Evolutionary conservation across 2,113 vertebrate species (phyloP), one percentile per base, ranked within the genome.

Genomic region (Deroptyus accipitrinus): DNA sequence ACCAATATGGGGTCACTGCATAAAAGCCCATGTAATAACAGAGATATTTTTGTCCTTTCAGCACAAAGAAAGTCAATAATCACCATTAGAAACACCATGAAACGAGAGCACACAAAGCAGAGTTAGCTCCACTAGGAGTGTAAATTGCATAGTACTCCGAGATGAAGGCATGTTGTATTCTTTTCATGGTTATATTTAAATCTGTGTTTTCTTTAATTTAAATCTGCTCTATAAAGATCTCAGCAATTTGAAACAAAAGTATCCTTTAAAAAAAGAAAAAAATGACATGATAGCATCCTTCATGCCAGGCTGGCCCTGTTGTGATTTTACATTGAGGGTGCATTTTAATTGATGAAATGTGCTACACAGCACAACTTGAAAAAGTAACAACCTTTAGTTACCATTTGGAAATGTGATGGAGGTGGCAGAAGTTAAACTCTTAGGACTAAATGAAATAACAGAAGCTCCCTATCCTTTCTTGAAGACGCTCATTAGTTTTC

Each of bases 341-440:
- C 97, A 97, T 97, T 98, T 98, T 98, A 98, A 98, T 98, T 97
- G 97, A 97, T 94, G 97, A 97, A 97, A 98, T 98, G 97, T 98
- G 97, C 97, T 97, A 97, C 95, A 95, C 94, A 96, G 97, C 96
- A 97, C 97, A 97, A 98, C 97, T 97, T 97, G 97, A 96, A 97
- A 93, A 97, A 97, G 96, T 94, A 97, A 97, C 97, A 98, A 97
- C 97, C 97, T 97, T 97, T 97, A 96, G 96, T 97, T 98, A 97
- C 97, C 97, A 97, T 98, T 98, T 97, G 97, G 97, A 98, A 97
- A 97, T 96, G 96, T 98, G 97, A 97, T 73, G 96, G 92, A 97
- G 97, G 97, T 98, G 97, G 96, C 97, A 98, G 97, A 97, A 98
- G 97, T 97, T 97, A 97, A 97, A 97, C 97, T 98, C 97, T 72